Evolutionary conservation across 92 coral and sea anemone species (phyloP).

Genomic region (Muricea muricata): DNA sequence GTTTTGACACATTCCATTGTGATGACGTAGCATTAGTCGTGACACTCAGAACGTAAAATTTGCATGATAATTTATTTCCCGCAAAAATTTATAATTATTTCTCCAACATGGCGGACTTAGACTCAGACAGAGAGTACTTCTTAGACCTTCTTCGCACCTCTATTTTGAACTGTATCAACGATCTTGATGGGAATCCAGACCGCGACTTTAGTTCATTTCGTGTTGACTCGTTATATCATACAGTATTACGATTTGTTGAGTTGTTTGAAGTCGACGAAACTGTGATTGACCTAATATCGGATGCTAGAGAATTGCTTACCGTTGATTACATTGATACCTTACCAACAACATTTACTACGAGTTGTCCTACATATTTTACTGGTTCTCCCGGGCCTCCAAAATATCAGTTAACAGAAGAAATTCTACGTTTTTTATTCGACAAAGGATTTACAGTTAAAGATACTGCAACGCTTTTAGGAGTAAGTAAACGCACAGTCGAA

Average conservation of each 20-base stretch:
- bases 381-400: not conserved
- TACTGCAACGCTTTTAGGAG: conserved; percentile 55
- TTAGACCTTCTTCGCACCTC: conserved; percentile 2
- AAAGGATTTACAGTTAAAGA: not conserved
- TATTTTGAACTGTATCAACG: not conserved
- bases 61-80: conserved; percentile 12
- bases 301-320: not conserved
- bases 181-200: conserved; percentile 1
- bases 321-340: not conserved
- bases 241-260: conserved; percentile 5
- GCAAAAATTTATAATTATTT: not conserved
- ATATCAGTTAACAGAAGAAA: not conserved
- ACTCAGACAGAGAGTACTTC: not conserved
- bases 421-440: not conserved
- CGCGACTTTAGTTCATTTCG: not conserved
- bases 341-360: not conserved
- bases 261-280: not conserved
- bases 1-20: not conserved
- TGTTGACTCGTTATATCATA: not conserved
- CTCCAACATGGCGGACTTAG: not conserved
- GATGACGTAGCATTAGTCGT: not conserved
- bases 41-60: not conserved
- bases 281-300: not conserved
- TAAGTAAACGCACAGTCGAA: conserved; percentile 58
- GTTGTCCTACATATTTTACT: not conserved